A percentile compares a stretch with the other conserved stretches of the same genome.
These are phyloP conservation scores for Nipponacmea schrenckii DNA, from an alignment of 2,888 invertebrate genomes.

Conservation along the genomic window DNA sequence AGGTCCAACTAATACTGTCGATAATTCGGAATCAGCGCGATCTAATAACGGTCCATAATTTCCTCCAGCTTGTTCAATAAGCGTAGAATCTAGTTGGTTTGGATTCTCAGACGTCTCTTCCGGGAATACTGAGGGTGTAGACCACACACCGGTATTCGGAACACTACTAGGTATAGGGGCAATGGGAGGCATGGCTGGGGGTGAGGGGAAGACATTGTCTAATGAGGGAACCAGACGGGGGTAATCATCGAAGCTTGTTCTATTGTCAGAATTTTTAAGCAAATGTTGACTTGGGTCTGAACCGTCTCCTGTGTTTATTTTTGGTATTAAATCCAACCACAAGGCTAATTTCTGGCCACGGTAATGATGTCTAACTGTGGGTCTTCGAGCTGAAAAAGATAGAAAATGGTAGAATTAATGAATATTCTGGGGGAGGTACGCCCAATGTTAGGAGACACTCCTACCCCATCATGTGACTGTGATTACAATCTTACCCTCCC, in stretches of 20 bases:
- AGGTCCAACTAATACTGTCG: background rate
- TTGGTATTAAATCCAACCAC: constrained; percentile 94
- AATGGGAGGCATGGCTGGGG: constrained; percentile 58
- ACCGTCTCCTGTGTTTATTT: constrained; percentile 84
- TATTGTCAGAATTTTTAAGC: constrained; percentile 84
- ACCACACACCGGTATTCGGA: constrained; percentile 17
- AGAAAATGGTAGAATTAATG: constrained; percentile 9
- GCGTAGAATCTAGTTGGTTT: background rate
- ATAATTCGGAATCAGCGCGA: background rate
- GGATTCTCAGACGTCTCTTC: constrained; percentile 16
- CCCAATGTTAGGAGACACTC: no score
- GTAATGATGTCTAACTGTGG: constrained; percentile 91
- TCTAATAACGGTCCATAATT: background rate
- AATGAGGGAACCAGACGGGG: constrained; percentile 74
- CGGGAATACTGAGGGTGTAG: constrained; percentile 15
- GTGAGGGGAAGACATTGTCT: constrained; percentile 42
- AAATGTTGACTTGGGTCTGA: constrained; percentile 87
- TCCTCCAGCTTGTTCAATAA: constrained; percentile 14
- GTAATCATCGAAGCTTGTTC: constrained; percentile 85
- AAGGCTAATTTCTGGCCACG: constrained; percentile 94
- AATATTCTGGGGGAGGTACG: no score
- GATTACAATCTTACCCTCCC: background rate
- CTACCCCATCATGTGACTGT: no score
- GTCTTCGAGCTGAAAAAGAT: constrained; percentile 81
- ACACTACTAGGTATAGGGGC: constrained; percentile 30